These are phyloP conservation scores for Pogonocichla stellata DNA, from an alignment of 2,113 vertebrate species.

Conservation along the genomic window DNA sequence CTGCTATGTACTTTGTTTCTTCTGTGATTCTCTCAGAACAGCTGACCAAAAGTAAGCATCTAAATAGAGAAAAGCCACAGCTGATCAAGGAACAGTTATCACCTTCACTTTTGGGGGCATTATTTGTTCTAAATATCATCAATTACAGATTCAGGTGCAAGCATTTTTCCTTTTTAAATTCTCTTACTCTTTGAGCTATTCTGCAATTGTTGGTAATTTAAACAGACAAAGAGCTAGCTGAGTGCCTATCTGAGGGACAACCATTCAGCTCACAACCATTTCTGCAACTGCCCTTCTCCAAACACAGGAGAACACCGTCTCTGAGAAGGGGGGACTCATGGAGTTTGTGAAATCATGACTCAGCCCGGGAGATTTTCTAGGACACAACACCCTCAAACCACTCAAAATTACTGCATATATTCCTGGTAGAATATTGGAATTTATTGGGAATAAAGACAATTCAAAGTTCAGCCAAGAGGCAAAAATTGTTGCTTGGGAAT, in stretches of 20 bases:
- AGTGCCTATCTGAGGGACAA: background rate
- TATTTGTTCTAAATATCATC: background rate
- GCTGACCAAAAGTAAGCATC: background rate
- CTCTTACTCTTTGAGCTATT: background rate
- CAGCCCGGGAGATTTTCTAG: background rate
- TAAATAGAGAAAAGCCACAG: background rate
- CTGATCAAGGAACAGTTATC: background rate
- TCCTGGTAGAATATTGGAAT: no score
- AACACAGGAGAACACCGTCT: background rate
- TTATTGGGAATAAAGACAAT: background rate
- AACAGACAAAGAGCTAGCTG: background rate
- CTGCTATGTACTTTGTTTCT: background rate
- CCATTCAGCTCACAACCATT: background rate
- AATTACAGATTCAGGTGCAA: background rate
- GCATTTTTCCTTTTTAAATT: background rate
- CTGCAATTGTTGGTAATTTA: background rate
- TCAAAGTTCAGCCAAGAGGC: background rate
- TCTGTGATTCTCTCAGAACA: background rate
- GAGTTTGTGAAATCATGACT: background rate
- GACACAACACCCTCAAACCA: background rate
- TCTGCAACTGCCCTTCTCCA: background rate
- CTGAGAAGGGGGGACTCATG: background rate
- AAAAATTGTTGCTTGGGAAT: background rate
- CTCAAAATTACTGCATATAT: background rate
- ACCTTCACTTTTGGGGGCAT: background rate